Conservation (phyloP, 1,140 invertebrate species). For the Paralvinella palmiformis region DNA sequence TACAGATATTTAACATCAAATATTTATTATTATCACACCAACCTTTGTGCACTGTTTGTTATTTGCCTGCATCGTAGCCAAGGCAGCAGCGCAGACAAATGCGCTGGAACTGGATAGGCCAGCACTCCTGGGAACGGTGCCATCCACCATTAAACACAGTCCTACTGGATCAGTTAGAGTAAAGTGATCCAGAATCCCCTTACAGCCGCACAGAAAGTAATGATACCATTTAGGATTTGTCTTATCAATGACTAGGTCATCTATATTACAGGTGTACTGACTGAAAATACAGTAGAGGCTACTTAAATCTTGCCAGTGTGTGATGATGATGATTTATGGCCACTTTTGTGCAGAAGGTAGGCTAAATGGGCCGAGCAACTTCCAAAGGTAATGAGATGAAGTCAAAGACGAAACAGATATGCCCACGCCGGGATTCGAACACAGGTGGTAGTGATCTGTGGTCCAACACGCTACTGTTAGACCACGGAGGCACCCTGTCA, state of each 20-base stretch:
- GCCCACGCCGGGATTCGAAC: too few species aligned
- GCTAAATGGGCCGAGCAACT: too few species aligned
- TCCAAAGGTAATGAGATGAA: too few species aligned
- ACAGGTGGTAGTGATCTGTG: too few species aligned
- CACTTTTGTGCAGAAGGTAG: too few species aligned
- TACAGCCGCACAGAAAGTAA: slow-evolving; percentile 89
- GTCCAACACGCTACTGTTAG: too few species aligned
- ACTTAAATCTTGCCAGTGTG: not conserved
- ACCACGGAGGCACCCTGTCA: too few species aligned
- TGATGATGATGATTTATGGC: too few species aligned
- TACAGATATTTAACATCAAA: too few species aligned
- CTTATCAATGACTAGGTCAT: slow-evolving; percentile 42
- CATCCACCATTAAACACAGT: slow-evolving; percentile 70
- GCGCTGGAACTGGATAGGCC: slow-evolving; percentile 97
- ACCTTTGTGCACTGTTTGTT: slow-evolving; percentile 39
- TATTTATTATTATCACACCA: too few species aligned
- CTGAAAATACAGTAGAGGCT: not conserved
- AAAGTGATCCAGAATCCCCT: slow-evolving; percentile 60
- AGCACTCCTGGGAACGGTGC: slow-evolving; percentile 81
- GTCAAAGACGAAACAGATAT: too few species aligned
- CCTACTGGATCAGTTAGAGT: slow-evolving; percentile 49
- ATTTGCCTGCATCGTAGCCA: slow-evolving; percentile 74
- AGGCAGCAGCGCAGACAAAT: slow-evolving; percentile 83
- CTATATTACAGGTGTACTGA: slow-evolving; percentile 9
- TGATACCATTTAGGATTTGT: slow-evolving; percentile 76